Conservation (phyloP, 1,140 invertebrate species). For the Bombus breviceps region DNA sequence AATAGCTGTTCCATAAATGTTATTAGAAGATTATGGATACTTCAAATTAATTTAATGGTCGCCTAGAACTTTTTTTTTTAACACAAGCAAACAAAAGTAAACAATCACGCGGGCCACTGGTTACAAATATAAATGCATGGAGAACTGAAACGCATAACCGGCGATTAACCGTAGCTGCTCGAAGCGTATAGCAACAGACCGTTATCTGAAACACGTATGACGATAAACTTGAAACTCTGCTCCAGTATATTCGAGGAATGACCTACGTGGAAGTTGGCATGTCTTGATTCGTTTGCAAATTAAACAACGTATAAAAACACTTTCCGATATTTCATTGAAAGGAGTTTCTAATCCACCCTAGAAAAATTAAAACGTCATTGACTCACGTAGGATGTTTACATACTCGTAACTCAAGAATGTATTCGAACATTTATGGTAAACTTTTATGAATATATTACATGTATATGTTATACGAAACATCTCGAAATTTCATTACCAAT, state of each 20-base stretch:
- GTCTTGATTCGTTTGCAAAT: not conserved
- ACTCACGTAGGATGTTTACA: not conserved
- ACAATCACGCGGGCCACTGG: not conserved
- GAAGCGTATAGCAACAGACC: constrained; percentile 56
- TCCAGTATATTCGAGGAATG: constrained; percentile 42
- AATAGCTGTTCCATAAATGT: not conserved
- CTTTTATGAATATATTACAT: not conserved
- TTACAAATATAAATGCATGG: constrained; percentile 2
- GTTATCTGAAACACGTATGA: constrained; percentile 57
- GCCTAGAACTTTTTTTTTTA: no score
- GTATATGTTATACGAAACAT: not conserved
- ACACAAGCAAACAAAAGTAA: constrained; percentile 15
- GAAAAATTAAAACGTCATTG: not conserved
- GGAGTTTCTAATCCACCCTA: not conserved
- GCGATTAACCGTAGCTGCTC: constrained; percentile 40
- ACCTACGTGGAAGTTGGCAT: not conserved
- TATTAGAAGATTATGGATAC: no score
- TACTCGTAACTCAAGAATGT: not conserved
- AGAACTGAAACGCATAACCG: constrained; percentile 30
- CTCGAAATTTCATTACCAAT: not conserved
- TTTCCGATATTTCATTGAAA: not conserved
- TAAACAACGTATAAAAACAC: no score
- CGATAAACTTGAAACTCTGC: constrained; percentile 52
- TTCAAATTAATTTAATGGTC: not conserved
- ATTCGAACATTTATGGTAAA: not conserved